phyloP scores from a whole-genome alignment of 1,140 invertebrate genomes.

The Daktulosphaira vitifoliae region DNA sequence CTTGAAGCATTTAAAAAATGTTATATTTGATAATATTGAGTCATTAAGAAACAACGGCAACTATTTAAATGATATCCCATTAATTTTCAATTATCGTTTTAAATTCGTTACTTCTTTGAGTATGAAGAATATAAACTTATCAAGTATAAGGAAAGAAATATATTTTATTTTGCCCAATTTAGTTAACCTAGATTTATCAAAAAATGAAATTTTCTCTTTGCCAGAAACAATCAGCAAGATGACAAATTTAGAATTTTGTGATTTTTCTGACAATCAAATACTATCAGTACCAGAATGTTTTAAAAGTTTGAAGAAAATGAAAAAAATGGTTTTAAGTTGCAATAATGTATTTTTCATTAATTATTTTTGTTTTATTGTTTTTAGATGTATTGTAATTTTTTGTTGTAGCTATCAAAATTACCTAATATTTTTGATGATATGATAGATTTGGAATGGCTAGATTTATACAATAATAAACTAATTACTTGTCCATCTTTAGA shows the following conservation, averaged over 20 bases:
- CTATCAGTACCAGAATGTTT: conserved; percentile 4
- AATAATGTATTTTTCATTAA: not conserved
- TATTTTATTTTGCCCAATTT: conserved; percentile 14
- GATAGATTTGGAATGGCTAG: not conserved
- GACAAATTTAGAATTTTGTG: conserved; percentile 14
- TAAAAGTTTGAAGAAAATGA: conserved; percentile 17
- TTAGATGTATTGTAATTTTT: not conserved
- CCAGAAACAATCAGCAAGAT: not conserved
- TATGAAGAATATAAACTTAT: not conserved
- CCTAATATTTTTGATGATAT: conserved; percentile 8
- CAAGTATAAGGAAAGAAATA: not conserved
- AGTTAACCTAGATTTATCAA: conserved; percentile 1
- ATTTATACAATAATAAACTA: conserved; percentile 24
- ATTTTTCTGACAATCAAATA: conserved; percentile 22
- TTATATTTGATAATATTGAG: conserved; percentile 9
- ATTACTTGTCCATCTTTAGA: not conserved
- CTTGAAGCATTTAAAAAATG: conserved; percentile 3
- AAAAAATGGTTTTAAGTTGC: conserved; percentile 3
- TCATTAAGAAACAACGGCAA: not conserved
- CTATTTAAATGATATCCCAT: not conserved
- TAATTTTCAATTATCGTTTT: conserved; percentile 18
- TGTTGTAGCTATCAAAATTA: conserved; percentile 9
- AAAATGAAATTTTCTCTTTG: not conserved
- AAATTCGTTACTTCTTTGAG: conserved; percentile 12
- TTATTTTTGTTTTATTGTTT: not conserved